Base-by-base conservation (phyloP, 2,888 invertebrate species). In the Endotricha flammealis region DNA sequence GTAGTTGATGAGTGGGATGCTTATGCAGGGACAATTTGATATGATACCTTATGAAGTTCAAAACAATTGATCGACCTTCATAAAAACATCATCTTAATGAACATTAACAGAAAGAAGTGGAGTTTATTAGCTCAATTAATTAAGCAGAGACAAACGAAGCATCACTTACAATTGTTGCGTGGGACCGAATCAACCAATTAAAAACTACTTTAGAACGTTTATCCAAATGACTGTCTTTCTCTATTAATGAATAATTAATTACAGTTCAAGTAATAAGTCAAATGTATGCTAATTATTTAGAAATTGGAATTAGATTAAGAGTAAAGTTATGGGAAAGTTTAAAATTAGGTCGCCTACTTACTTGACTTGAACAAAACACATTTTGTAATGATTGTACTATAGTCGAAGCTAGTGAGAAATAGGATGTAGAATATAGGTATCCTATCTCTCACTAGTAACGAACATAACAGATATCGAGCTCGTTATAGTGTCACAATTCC, bases 181-280 rank as follows among this genome's bases (percentile, higher is more conserved):
- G 70, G 54, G 57, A 60, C 61, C 65, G 70, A 62, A 62, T 68
- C 61, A 29, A 67, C 68, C 74, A 78, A 77, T 80, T 78, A 80
- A 78, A 79, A 75, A 64, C 65, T 64, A 74, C 73, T 80, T 75
- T 66, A 53, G 64, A 60, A 47, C 60, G 51, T 58, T 46, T 40
- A 42, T 42, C 29, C 37, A 41, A 44, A 42, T 36, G 40, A 38
- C 35, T 41, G 46, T 44, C 40, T 39, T n/a, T 34, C 37, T 44
- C 41, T 34, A 42, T 47, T 47, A 47, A 47, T 47, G 42, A 37
- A 44, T 36, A 42, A 44, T 47, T 47, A 47, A 44, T 44, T 47
- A 40, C 38, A 11, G 36, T 14, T 31, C 38, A 42, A 42, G 38
- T 32, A 34, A 40, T 30, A 34, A 32, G 36, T 17, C 16, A 28